Conservation (phyloP, 2,888 invertebrate species). For the Anorthoa munda region DNA sequence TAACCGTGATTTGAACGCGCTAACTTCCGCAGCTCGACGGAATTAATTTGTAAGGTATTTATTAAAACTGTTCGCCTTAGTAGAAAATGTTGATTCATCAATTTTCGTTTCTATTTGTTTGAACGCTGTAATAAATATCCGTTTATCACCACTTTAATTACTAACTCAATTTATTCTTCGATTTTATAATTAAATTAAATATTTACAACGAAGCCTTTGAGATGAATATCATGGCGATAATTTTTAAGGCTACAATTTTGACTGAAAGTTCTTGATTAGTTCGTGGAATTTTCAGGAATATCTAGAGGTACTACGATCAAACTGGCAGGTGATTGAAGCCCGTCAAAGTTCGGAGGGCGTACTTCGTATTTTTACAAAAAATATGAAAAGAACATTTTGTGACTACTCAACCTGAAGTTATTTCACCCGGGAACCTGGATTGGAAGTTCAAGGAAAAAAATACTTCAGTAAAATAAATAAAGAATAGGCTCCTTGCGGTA, state of each 20-base stretch:
- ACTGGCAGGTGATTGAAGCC: conserved; percentile 57
- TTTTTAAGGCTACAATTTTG: conserved; percentile 30
- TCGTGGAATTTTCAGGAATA: conserved; percentile 40
- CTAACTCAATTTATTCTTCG: conserved; percentile 7
- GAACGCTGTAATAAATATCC: conserved; percentile 12
- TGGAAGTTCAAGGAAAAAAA: conserved; percentile 12
- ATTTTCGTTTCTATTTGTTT: conserved; percentile 34
- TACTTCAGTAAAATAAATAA: conserved; percentile 18
- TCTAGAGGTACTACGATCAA: conserved; percentile 25
- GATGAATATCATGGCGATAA: conserved; percentile 15
- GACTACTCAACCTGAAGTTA: conserved; percentile 35
- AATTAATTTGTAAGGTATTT: conserved; percentile 59
- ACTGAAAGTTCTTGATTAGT: conserved; percentile 50
- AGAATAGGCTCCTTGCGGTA: not conserved
- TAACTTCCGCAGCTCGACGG: conserved; percentile 30
- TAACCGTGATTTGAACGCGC: conserved; percentile 55
- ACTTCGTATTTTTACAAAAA: conserved; percentile 34
- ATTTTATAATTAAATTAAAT: conserved; percentile 42
- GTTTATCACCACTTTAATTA: conserved; percentile 27
- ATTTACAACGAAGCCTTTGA: not conserved
- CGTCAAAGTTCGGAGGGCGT: conserved; percentile 38
- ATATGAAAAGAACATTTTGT: conserved; percentile 24
- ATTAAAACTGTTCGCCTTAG: conserved; percentile 43
- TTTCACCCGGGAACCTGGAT: conserved; percentile 21
- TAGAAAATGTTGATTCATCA: conserved; percentile 39